Conservation (phyloP, 2,113 vertebrate genomes). For the Myrmophylax atrothorax region DNA sequence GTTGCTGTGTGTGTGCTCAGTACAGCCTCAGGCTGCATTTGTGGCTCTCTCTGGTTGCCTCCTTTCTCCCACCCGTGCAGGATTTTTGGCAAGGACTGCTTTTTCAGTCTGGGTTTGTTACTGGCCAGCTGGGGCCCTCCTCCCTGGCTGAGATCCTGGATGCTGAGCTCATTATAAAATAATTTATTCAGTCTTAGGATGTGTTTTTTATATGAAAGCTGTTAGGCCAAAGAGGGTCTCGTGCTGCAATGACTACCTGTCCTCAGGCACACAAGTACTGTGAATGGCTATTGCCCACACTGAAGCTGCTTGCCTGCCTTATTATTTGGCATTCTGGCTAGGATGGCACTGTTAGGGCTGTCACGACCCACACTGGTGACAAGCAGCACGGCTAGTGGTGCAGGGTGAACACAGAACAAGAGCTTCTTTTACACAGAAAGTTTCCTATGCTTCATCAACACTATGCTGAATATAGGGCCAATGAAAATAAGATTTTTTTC, state of each 20-base stretch:
- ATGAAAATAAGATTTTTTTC: neutral
- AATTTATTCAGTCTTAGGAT: neutral
- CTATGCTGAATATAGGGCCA: neutral
- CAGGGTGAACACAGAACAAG: neutral
- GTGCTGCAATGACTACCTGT: neutral
- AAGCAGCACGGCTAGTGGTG: neutral
- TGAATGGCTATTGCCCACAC: neutral
- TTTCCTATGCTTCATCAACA: neutral
- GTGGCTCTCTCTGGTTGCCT: neutral
- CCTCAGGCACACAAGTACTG: neutral
- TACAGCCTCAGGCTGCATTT: neutral
- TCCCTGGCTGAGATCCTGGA: neutral
- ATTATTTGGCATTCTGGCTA: neutral
- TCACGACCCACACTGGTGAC: neutral
- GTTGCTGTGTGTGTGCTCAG: neutral
- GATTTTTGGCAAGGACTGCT: neutral
- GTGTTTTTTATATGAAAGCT: fast-evolving
- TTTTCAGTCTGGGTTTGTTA: neutral
- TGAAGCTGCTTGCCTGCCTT: neutral
- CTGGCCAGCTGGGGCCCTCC: neutral
- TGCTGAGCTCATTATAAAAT: neutral
- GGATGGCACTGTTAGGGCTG: neutral
- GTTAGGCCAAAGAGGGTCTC: neutral
- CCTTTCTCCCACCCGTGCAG: neutral
- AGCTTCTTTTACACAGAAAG: neutral